A percentile compares a stretch with the other conserved stretches of the same genome.
These are phyloP conservation scores for Parotocinclus haroldoi DNA, from an alignment of 2,797 vertebrate genomes.

Conservation along the genomic window DNA sequence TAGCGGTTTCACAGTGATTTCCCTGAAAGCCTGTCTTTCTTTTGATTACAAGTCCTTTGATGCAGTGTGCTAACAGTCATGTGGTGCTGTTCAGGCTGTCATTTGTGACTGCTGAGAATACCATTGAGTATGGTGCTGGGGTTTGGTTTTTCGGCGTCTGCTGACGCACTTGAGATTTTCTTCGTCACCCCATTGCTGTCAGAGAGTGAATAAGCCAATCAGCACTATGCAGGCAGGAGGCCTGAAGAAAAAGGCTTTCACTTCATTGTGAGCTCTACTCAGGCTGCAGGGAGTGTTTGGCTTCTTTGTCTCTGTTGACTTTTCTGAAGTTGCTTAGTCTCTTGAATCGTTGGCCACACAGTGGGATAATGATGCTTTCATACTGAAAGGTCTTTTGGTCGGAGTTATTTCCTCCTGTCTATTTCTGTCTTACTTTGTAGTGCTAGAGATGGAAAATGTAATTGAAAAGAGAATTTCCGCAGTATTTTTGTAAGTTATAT, in stretches of 20 bases:
- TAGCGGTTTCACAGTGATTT: not conserved
- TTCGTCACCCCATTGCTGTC: slow-evolving; percentile 29
- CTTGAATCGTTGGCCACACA: slow-evolving; percentile 10
- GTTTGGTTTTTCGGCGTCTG: slow-evolving; percentile 19
- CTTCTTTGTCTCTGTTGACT: slow-evolving; percentile 24
- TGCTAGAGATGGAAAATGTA: too few species aligned
- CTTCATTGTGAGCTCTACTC: slow-evolving; percentile 11
- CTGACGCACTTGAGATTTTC: slow-evolving; percentile 39
- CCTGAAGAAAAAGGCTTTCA: slow-evolving; percentile 7
- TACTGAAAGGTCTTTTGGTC: slow-evolving; percentile 6
- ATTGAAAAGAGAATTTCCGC: too few species aligned
- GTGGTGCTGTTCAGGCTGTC: not conserved
- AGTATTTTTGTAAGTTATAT: not conserved
- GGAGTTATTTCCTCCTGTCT: slow-evolving; percentile 13
- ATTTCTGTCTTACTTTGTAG: not conserved
- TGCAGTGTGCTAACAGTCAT: slow-evolving; percentile 16
- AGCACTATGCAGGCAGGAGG: slow-evolving; percentile 4
- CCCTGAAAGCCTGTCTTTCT: slow-evolving; percentile 19
- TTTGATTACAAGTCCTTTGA: slow-evolving; percentile 26
- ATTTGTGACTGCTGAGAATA: slow-evolving; percentile 15
- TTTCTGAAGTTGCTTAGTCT: slow-evolving; percentile 8
- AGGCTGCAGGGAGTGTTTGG: slow-evolving; percentile 13
- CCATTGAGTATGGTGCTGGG: slow-evolving; percentile 19
- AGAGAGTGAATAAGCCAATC: slow-evolving; percentile 28
- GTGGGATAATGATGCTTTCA: slow-evolving; percentile 14